Base-by-base conservation (phyloP, 2,113 vertebrate genomes). In the Mustelus asterias region DNA sequence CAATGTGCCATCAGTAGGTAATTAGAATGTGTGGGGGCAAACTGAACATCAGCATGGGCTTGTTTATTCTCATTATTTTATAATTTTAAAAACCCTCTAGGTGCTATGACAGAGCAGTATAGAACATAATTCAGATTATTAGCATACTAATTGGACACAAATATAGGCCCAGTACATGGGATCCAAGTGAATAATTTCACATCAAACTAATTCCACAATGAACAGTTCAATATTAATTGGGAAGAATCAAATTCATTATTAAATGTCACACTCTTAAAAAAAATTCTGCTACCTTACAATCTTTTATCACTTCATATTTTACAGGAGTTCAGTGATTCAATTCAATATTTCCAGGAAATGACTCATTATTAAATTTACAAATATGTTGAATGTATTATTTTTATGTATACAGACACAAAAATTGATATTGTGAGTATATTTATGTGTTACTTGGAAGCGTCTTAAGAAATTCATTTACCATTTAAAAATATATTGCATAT, bases 1-100 rank as follows among this genome's bases (percentile, higher is more conserved):
- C 96, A 97, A 98, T 54, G 98, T 97, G 97, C 97, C 97, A 97
- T 98, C 97, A 97, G 97, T 98, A 98, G 98, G 98, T 98, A 98
- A 98, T 98, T 98, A 98, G 97, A 98, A 98, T 98, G 97, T 95
- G 94, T 95, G 94, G 69, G 94, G 94, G 97, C 97, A 97, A 97
- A 98, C 97, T 98, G 98, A 98, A 98, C 98, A 98, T 98, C 98
- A 98, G 98, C 97, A 98, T 98, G 97, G 97, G 97, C 98, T 98
- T 98, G 98, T 98, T 98, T 98, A 98, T 98, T 98, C 98, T 98
- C 98, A 98, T 98, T 98, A 98, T 98, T 98, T 98, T 98, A 98
- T 98, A 98, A 98, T 98, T 98, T 98, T 98, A 98, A 98, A 98
- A 98, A 98, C 98, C 98, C 98, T 98, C 98, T 98, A 98, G 98